Percentiles rank a stretch among this genome's conserved stretches.
These are phyloP conservation scores for Dynastes maya DNA, from an alignment of 2,888 invertebrate genomes.

Conservation along the genomic window DNA sequence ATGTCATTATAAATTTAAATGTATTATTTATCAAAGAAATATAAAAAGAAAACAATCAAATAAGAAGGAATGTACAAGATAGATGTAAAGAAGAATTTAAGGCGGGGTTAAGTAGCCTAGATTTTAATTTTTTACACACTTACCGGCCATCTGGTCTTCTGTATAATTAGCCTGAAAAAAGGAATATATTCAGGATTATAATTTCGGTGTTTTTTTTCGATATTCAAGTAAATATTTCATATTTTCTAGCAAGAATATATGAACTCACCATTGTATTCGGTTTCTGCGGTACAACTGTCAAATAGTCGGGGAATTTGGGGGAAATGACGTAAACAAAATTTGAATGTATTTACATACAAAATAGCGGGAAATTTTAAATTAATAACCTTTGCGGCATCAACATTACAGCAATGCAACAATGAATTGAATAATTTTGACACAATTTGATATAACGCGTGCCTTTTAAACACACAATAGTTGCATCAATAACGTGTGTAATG, in stretches of 20 bases:
- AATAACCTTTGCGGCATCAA: neutral
- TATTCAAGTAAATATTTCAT: conserved; percentile 25
- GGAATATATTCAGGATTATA: conserved; percentile 51
- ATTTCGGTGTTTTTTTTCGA: conserved; percentile 19
- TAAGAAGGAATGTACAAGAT: conserved; percentile 64
- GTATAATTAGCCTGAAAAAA: conserved; percentile 86
- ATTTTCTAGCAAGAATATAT: conserved; percentile 23
- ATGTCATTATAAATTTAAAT: neutral
- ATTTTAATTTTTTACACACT: conserved; percentile 72
- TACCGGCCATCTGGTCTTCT: conserved; percentile 94
- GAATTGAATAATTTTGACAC: no score
- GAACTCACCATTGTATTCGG: conserved; percentile 61
- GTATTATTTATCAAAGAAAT: conserved; percentile 37
- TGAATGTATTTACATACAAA: conserved; percentile 45
- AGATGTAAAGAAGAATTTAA: conserved; percentile 62
- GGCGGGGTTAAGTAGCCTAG: conserved; percentile 70
- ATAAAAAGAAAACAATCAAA: conserved; percentile 60
- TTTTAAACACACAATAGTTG: no score
- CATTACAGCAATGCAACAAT: no score
- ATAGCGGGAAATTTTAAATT: conserved; percentile 57
- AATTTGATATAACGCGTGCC: no score
- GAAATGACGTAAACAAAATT: conserved; percentile 47
- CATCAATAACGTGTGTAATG: neutral
- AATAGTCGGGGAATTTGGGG: conserved; percentile 54
- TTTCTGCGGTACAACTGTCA: conserved; percentile 60